Evolutionary conservation across 2,113 vertebrate species (phyloP), one percentile per base, ranked within the genome.

Genomic region (Marmota flaviventris): DNA sequence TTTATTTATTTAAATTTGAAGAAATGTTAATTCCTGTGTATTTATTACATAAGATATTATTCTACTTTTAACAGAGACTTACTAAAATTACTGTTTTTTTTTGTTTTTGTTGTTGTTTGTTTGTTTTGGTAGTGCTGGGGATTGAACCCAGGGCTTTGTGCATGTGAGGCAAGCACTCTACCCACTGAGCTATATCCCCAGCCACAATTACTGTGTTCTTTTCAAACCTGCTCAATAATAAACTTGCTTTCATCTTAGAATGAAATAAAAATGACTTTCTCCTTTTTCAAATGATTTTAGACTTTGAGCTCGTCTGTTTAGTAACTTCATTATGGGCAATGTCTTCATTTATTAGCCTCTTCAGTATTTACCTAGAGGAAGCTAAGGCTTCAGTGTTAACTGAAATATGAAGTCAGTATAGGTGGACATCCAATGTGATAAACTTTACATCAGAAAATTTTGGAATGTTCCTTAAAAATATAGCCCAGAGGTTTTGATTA

Each of bases 231-330:
- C 76, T 97, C n/a, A 56, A 85, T 83, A 94, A 93, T 91, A 91
- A 87, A 77, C 45, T 67, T 94, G n/a, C 61, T 95, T 93, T 93
- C 24, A 81, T 93, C 87, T 97, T 93, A 86, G 61, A 96, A 61
- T 65, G 32, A 92, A 86, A 84, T 67, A 75, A 86, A 92, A 93
- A 81, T 93, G 56, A 53, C 18, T 91, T 89, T 76, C 13, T 32
- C 34, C 8, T 56, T 89, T 89, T 95, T 45, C 39, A 88, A 78
- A 42, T 69, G 25, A 67, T 92, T 89, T 95, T 58, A 67, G 75
- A 81, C 58, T 53, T 72, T 4, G 12, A 4, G 6, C 22, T 79
- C 89, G 29, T 63, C n/a, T 73, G 32, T 88, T 82, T 51, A 24
- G 67, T 70, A 83, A 58, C 14, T 83, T 93, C 14, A 63, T 83